Evolutionary conservation across 64 coral and sea anemone genomes (phyloP), one percentile per base, ranked within the genome.

Genomic region (Stichodactyla mertensii): DNA sequence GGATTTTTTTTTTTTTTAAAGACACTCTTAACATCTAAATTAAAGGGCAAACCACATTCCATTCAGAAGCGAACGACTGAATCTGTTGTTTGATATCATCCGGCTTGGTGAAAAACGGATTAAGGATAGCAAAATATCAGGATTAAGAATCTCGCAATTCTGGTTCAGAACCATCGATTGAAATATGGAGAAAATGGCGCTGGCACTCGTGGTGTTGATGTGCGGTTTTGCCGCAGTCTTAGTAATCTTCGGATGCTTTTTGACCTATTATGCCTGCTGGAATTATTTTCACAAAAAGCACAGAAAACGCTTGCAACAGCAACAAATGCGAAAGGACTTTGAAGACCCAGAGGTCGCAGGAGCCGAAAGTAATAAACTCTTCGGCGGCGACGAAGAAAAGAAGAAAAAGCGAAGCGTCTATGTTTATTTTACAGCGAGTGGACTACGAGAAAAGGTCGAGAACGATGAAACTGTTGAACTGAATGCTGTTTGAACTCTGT

Each of bases 381-480:
- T 85, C 27, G 5, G 15, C 26, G 26, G 51, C 16, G 56, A 85
- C 23, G 83, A 85, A 61, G 31, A 85, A 23, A 85, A 62, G 54
- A 59, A 85, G 27, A 85, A 85, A 23, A 64, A 85, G 56, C 9
- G 52, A 84, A 85, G 83, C 60, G 83, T 85, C 12, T 85, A 55
- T 64, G 60, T 85, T 64, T 85, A 85, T 61, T 85, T 85, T 52
- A 85, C 83, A 8, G 83, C 83, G 27, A 85, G 83, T 55, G 83
- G 83, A 12, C 57, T 85, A 59, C 55, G 83, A 18, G 83, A 85
- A n/a, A 85, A 85, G 27, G 55, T 20, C 54, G 54, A 85, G 4
- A 36, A 85, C 15, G 83, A 85, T 55, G 83, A 85, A 10, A 52
- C 36, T 20, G 26, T 59, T 16, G 83, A 85, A 60, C 57, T 85